Evolutionary conservation across 2,113 vertebrate genomes (phyloP), one percentile per base, ranked within the genome.

Genomic region (Mus pahari): DNA sequence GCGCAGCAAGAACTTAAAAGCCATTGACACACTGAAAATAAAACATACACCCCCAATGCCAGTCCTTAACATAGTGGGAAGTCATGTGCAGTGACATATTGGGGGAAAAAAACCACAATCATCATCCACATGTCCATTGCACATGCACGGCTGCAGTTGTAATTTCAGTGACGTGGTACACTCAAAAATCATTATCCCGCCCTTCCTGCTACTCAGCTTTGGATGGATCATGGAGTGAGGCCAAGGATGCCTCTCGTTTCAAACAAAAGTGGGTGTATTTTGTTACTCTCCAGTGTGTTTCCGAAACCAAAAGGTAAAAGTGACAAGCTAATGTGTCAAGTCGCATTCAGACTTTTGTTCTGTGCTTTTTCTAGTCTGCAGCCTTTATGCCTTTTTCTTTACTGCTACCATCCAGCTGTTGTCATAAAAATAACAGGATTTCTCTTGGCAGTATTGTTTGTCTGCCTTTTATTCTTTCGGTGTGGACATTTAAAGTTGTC

Each of bases 401-500:
- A n/a, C 66, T 89, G 74, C 6, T 86, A 55, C 45, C 14, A 26
- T 19, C 58, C 16, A 83, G 16, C 20, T 89, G 19, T 33, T 86
- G 11, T 71, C 48, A 95, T 55, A 91, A 92, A 82, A 96, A 89
- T 31, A 82, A 70, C 22, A 53, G 64, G 53, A 91, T 73, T 93
- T 86, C 10, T 50, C 13, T 74, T 42, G 36, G 11, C 26, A 36
- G 48, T 22, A 50, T 66, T 75, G 22, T 60, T 66, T 70, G 22
- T 50, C 74, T 77, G n/a, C 26, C n/a, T 90, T 90, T 84, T 64
- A 48, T 19, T 84, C 39, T 48, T 16, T 91, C 73, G 71, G 24
- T 70, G 45, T 2, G 82, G 73, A 26, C 31, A 91, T 71, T 28
- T 62, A 66, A 94, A 91, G 92, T 70, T 90, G 8, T 75, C 71